Conservation (phyloP, 2,888 invertebrate genomes). For the Deilephila porcellus region DNA sequence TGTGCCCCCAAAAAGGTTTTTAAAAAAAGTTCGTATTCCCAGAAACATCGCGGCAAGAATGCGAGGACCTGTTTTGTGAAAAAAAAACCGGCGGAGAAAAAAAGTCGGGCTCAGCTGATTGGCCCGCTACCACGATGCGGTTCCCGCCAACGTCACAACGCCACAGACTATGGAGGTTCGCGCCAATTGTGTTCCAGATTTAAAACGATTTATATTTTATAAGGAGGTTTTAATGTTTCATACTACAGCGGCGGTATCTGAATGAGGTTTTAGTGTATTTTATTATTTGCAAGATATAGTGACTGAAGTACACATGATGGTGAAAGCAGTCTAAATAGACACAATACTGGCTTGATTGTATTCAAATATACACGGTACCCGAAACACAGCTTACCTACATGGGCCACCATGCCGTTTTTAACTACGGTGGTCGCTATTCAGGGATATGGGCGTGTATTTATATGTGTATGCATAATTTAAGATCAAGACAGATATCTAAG, state of each 20-base stretch:
- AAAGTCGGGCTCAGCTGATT: conserved; percentile 50
- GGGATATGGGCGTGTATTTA: too few species aligned
- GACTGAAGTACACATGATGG: too few species aligned
- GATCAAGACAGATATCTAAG: too few species aligned
- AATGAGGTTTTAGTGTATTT: too few species aligned
- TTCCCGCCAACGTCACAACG: conserved; percentile 37
- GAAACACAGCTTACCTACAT: too few species aligned
- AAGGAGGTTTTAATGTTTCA: neutral
- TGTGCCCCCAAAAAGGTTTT: conserved; percentile 33
- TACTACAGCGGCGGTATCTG: neutral
- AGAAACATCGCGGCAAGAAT: conserved; percentile 34
- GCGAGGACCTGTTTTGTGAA: conserved; percentile 18
- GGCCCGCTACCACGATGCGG: conserved; percentile 39
- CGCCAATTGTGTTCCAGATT: neutral
- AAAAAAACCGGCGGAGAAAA: conserved; percentile 11
- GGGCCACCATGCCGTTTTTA: too few species aligned
- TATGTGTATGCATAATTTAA: too few species aligned
- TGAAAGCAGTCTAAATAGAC: too few species aligned
- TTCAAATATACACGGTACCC: too few species aligned
- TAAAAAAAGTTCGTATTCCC: conserved; percentile 30
- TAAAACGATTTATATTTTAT: neutral
- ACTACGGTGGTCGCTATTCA: too few species aligned
- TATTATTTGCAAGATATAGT: too few species aligned
- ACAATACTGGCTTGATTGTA: too few species aligned
- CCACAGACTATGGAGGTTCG: neutral